Evolutionary conservation across 2,113 vertebrate species (phyloP), one percentile per base, ranked within the genome.

Genomic region (Manacus vitellinus): DNA sequence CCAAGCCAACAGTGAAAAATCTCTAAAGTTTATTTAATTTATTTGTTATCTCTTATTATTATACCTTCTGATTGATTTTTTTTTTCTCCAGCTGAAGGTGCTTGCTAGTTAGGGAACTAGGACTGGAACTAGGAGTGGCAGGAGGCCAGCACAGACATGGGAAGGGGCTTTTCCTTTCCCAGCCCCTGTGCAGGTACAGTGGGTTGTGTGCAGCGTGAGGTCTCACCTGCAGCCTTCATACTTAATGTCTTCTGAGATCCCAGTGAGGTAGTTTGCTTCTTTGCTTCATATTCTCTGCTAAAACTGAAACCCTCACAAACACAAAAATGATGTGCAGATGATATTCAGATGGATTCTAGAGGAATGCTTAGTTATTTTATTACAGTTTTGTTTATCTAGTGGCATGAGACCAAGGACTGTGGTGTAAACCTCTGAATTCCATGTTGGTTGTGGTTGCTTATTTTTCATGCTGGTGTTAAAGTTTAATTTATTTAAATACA

Each of bases 151-250:
- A 20, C 1, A 1, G 66, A 16, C 44, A 4, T n/a, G 55, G 52
- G 43, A 55, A 19, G 4, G 17, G 44, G 44, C 13, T 49, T 8
- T 14, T 33, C 31, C 12, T 35, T 59, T 9, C n/a, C 47, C 30
- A 4, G 2, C 10, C 13, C 2, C 1, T 0, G 21, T 47, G 68
- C 5, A 16, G 56, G 35, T 35, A 2, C 41, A 17, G 6, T 1
- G 6, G 30, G 11, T 1, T 52, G 37, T 56, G 16, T 8, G 6
- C 10, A 8, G 4, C 4, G 28, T 5, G n/a, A 62, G n/a, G 5
- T 41, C 66, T 75, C 11, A 14, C 11, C 41, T 55, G 10, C 14
- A 58, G 61, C 39, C 30, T 55, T 62, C 2, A 0, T 1, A 4
- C 39, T 62, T 31, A 7, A 9, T 39, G 19, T 5, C 8, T 80